Conservation (phyloP, 2,888 invertebrate species). For the Drosophila siamana region DNA sequence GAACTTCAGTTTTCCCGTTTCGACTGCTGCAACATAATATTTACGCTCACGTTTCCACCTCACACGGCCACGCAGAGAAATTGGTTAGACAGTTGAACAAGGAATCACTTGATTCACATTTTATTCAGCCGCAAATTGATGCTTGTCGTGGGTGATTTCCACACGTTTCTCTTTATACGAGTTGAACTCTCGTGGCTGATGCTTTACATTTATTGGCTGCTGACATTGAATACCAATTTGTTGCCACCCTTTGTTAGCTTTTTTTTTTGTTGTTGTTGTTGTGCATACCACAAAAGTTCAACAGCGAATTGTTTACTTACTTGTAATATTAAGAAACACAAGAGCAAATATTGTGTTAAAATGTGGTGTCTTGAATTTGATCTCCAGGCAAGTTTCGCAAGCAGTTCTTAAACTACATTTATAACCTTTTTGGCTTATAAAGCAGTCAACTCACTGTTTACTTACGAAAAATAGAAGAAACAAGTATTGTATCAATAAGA, state of each 20-base stretch:
- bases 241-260: conserved; percentile 13
- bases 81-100: neutral
- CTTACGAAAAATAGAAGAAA: no score
- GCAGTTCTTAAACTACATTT: no score
- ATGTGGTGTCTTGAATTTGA: no score
- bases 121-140: conserved; percentile 22
- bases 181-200: neutral
- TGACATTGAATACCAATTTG: conserved; percentile 17
- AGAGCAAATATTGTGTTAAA: no score
- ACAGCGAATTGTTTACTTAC: no score
- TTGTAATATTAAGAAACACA: no score
- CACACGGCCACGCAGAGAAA: neutral
- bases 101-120: conserved; percentile 9
- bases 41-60: conserved; percentile 7
- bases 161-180: conserved; percentile 1
- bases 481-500: no score
- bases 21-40: neutral
- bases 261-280: neutral
- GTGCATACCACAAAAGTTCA: neutral
- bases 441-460: no score
- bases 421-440: no score
- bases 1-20: neutral
- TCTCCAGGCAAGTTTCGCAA: no score
- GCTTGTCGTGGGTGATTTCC: conserved; percentile 23
- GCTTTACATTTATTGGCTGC: conserved; percentile 7